These are phyloP conservation scores for Coregonus sp. DNA, from an alignment of 2,797 vertebrate genomes.

Conservation along the genomic window DNA sequence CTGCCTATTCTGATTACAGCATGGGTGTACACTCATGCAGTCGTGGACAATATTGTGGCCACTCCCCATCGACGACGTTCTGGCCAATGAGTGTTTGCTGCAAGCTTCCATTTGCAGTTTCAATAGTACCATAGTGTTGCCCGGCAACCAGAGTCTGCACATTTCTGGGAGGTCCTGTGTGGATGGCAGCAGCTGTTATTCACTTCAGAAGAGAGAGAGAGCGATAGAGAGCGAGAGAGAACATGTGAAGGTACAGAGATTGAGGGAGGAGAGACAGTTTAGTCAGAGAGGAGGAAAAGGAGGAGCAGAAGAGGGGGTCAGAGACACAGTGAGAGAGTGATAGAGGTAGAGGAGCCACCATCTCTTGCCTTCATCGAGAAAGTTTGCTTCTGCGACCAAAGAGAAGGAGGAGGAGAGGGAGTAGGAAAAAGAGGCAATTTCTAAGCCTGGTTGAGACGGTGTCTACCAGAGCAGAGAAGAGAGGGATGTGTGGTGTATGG, in stretches of 20 bases:
- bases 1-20: conserved; percentile 62
- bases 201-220: conserved; percentile 19
- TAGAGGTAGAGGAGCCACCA: conserved; percentile 15
- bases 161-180: conserved; percentile 77
- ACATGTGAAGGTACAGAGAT: conserved; percentile 33
- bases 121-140: conserved; percentile 83
- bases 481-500: conserved; percentile 37
- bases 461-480: conserved; percentile 15
- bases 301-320: conserved; percentile 12
- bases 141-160: conserved; percentile 78
- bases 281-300: background rate
- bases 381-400: conserved; percentile 49
- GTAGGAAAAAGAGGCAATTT: conserved; percentile 10
- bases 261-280: conserved; percentile 5
- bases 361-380: conserved; percentile 36
- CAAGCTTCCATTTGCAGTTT: conserved; percentile 80
- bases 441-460: conserved; percentile 28
- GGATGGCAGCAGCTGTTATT: conserved; percentile 65
- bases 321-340: conserved; percentile 11
- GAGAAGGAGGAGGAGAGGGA: conserved; percentile 26
- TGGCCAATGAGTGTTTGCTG: conserved; percentile 68
- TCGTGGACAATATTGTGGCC: conserved; percentile 56
- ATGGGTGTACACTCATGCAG: conserved; percentile 58
- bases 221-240: conserved; percentile 17
- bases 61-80: conserved; percentile 51